Base-by-base conservation (phyloP, 2,113 vertebrate species). In the Diphyllodes magnificus region DNA sequence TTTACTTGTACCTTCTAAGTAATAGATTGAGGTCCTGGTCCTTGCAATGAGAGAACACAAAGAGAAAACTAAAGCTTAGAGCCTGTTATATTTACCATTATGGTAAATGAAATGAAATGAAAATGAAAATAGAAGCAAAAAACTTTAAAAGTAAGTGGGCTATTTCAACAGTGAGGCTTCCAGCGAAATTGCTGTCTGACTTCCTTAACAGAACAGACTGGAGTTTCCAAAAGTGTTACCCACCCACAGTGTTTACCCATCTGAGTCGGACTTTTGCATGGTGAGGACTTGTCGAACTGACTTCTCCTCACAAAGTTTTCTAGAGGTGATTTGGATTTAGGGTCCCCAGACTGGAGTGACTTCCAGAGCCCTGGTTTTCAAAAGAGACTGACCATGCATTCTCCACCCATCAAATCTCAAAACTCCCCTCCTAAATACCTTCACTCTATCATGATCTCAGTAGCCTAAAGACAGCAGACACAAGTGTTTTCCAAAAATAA, bases 401-500 rank as follows among this genome's bases (percentile, higher is more conserved):
- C 39, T 79, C 27, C 44, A 68, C 10, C 22, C 50, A 70, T 33
- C 30, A 77, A 72, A 92, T n/a, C 35, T 54, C 27, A 35, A 20
- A 28, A 13, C 8, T 4, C 2, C 28, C 2, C 15, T 39, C 19
- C 14, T 14, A 57, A 76, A 57, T 7, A 35, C 15, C 28, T 90
- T 63, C 27, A 77, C 13, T 79, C 21, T 30, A 5, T 47, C 28
- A 22, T 56, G 56, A 56, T 40, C 51, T 88, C 80, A 69, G 76
- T 35, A 69, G 68, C 69, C 37, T 86, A 37, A 88, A 81, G 44
- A 79, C 10, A 80, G 37, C 9, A 93, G 40, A 40, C 60, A 54
- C 39, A 61, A 72, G 16, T 7, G 13, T 49, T 88, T 93, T 93
- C 95, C 56, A 93, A 95, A 97, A 96, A 94, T 88, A 93, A 78